These are phyloP conservation scores for Pseudanteris insignis DNA, from an alignment of 2,888 invertebrate genomes.

Conservation along the genomic window DNA sequence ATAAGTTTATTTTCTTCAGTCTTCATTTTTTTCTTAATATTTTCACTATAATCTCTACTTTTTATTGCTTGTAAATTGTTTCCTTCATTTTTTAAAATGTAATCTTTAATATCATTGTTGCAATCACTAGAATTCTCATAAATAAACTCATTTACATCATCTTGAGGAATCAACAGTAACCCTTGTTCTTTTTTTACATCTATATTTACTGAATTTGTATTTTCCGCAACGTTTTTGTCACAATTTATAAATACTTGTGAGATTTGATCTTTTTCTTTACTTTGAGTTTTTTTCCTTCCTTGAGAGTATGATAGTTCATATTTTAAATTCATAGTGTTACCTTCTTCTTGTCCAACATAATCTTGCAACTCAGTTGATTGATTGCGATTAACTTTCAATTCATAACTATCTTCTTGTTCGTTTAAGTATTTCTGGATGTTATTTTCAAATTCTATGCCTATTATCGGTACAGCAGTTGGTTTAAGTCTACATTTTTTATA, in stretches of 20 bases:
- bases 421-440: constrained; percentile 16
- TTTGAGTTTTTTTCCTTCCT: constrained; percentile 30
- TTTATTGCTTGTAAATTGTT: constrained; percentile 25
- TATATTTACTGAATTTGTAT: neutral
- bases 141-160: constrained; percentile 17
- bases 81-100: constrained; percentile 35
- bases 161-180: constrained; percentile 22
- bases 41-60: constrained; percentile 5
- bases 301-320: constrained; percentile 37
- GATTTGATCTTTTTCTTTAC: constrained; percentile 20
- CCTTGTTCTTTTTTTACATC: constrained; percentile 23
- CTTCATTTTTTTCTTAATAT: constrained; percentile 9
- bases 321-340: constrained; percentile 2
- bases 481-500: constrained; percentile 60
- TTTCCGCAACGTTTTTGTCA: constrained; percentile 1
- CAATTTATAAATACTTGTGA: constrained; percentile 5
- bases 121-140: constrained; percentile 29
- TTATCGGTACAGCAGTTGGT: constrained; percentile 56
- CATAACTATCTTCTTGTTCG: constrained; percentile 23
- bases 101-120: constrained; percentile 32
- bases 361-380: constrained; percentile 12
- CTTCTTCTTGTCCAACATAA: constrained; percentile 7
- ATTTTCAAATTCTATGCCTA: constrained; percentile 30
- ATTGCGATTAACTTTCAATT: constrained; percentile 30
- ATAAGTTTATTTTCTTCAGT: constrained; percentile 1